Conservation (phyloP, 2,797 vertebrate species). For the Macropus fuliginosus region DNA sequence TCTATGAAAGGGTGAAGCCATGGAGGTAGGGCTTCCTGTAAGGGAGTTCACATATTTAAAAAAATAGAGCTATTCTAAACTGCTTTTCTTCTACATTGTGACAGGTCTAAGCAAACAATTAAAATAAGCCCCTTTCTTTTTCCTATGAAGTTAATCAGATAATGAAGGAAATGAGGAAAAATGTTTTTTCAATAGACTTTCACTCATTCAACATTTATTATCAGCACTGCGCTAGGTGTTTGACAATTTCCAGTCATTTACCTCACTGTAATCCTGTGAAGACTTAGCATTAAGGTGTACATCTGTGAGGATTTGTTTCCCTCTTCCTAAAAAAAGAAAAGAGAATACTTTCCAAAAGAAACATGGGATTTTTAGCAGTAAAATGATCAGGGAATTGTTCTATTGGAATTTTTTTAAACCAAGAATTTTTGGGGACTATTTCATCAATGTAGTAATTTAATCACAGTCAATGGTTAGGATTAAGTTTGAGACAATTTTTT, state of each 20-base stretch:
- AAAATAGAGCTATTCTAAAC: conserved; percentile 10
- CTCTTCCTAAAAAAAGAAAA: conserved; percentile 49
- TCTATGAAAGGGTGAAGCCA: neutral
- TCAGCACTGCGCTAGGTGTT: neutral
- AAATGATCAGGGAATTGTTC: conserved; percentile 65
- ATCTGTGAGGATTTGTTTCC: conserved; percentile 62
- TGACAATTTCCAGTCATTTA: conserved; percentile 65
- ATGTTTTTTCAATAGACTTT: neutral
- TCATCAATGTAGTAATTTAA: conserved; percentile 61
- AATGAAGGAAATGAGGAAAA: neutral
- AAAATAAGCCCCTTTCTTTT: conserved; percentile 13
- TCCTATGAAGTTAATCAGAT: conserved; percentile 13
- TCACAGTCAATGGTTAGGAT: conserved; percentile 65
- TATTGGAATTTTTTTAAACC: conserved; percentile 67
- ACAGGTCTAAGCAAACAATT: conserved; percentile 13
- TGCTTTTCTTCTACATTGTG: conserved; percentile 10
- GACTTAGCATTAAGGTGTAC: conserved; percentile 61
- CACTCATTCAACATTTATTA: neutral
- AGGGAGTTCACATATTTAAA: conserved; percentile 28
- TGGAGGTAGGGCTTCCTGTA: conserved; percentile 8
- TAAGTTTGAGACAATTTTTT: conserved; percentile 77
- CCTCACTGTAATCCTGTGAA: conserved; percentile 15
- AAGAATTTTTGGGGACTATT: conserved; percentile 65
- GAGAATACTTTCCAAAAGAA: conserved; percentile 41
- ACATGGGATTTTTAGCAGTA: conserved; percentile 63